Evolutionary conservation across 2,113 vertebrate genomes (phyloP).

Genomic region (Eleginops maclovinus): DNA sequence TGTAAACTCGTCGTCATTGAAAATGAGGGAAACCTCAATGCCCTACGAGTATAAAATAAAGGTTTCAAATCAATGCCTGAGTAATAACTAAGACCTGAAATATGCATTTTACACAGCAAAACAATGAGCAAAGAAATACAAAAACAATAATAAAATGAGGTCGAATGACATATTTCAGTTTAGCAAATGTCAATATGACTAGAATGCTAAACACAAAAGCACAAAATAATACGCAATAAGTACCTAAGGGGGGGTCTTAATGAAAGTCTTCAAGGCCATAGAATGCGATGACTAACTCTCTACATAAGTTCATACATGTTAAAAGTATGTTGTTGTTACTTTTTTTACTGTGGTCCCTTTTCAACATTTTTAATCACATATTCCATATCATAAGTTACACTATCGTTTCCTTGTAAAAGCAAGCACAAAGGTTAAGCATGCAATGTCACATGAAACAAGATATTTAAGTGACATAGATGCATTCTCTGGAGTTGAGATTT

Average conservation of each 20-base stretch:
- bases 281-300: constrained; percentile 31
- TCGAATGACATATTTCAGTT: constrained; percentile 42
- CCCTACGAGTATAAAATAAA: too few relatives aligned
- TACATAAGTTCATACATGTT: constrained; percentile 27
- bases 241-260: constrained; percentile 25
- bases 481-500: constrained; percentile 6
- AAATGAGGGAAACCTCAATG: too few relatives aligned
- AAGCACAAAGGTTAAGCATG: constrained; percentile 23
- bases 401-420: constrained; percentile 24
- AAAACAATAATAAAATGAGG: constrained; percentile 25
- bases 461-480: not conserved
- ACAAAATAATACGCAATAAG: constrained; percentile 40
- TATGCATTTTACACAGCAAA: constrained; percentile 24
- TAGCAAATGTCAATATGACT: constrained; percentile 39
- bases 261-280: constrained; percentile 54
- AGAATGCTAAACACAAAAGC: constrained; percentile 36
- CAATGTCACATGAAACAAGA: constrained; percentile 18
- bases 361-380: constrained; percentile 29
- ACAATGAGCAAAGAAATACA: constrained; percentile 17
- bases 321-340: not conserved
- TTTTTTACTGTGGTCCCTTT: constrained; percentile 67
- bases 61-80: too few relatives aligned
- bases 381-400: constrained; percentile 47
- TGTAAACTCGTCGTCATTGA: too few relatives aligned
- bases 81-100: constrained; percentile 51